Base-by-base conservation (phyloP, 2,797 vertebrate species). In the Scolopax bukidnonensis region DNA sequence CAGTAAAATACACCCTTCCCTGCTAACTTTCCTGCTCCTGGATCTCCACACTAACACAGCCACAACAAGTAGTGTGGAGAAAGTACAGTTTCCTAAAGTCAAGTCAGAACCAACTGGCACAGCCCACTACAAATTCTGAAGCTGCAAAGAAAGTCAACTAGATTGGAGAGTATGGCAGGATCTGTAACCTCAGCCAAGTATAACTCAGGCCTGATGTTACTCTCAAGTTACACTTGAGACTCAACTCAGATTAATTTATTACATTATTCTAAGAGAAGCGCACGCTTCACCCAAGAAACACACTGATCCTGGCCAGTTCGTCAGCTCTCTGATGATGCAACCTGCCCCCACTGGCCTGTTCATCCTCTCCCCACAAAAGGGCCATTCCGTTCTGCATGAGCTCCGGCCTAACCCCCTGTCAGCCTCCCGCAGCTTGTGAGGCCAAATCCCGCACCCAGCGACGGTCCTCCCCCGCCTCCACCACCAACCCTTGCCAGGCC, bases 271-370 rank as follows among this genome's bases (percentile, higher is more conserved):
- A 5, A 10, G 10, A 4, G 11, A 24, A 40, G 25, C 3, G 0
- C 9, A 25, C 3, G 0, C 25, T 10, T 8, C 41, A 8, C 5
- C 4, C 18, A 8, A 3, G 36, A n/a, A 27, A 10, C 17, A 14
- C 0, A 0, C 12, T 6, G 1, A 13, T 4, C 12, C 5, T 3
- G 1, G 12, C 27, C 1, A 2, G 64, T 41, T 1, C 4, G 0
- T 2, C 41, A 7, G 11, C 8, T 17, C n/a, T 6, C 3, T 1
- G 0, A 3, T 1, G 7, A 28, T 0, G 4, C 12, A 27, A 33
- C 27, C 13, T 3, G 2, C 4, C 13, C 51, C 28, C 30, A 9
- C 3, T 4, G 6, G 23, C 48, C 17, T 4, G 1, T 2, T 12
- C 23, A 1, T 0, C 5, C 9, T 9, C 36, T 1, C 9, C 53